A percentile compares a stretch with the other conserved stretches of the same genome.
Evolutionary conservation across 2,113 vertebrate genomes (phyloP).

Genomic region (Silurus glanis): DNA sequence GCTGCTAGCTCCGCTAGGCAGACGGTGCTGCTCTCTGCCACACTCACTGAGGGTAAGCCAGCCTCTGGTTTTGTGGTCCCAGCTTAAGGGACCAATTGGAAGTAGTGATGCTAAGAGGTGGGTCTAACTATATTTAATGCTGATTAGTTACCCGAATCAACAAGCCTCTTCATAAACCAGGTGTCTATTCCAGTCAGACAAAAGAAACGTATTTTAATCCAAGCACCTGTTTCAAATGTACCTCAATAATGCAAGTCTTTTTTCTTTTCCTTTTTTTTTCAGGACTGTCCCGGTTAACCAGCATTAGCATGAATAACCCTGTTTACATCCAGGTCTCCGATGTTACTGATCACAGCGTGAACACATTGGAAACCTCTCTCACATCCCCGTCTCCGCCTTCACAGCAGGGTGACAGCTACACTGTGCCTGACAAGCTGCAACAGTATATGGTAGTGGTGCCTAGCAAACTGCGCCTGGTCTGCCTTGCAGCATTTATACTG

Average conservation of each 20-base stretch:
- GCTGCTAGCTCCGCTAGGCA: constrained; percentile 72
- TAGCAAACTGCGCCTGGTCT: constrained; percentile 90
- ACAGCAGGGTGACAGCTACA: constrained; percentile 69
- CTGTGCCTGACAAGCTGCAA: constrained; percentile 80
- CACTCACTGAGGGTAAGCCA: constrained; percentile 80
- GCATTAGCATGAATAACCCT: constrained; percentile 83
- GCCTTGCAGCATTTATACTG: constrained; percentile 87
- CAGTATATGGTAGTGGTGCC: constrained; percentile 87
- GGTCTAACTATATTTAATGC: not conserved
- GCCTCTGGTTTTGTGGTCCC: not conserved
- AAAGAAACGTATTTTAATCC: not conserved
- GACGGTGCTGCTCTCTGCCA: constrained; percentile 91
- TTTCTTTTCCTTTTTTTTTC: constrained; percentile 2
- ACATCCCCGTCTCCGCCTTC: not conserved
- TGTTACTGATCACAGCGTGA: constrained; percentile 23
- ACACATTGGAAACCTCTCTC: rapidly evolving
- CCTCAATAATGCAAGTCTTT: not conserved
- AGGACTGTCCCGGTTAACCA: constrained; percentile 82
- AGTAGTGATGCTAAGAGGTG: not conserved
- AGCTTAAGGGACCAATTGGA: not conserved
- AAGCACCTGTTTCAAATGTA: not conserved
- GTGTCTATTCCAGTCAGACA: not conserved
- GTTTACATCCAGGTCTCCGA: constrained; percentile 78
- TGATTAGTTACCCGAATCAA: not conserved
- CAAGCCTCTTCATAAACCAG: not conserved